Evolutionary conservation across 2,113 vertebrate genomes (phyloP).

Genomic region (Beaufortia kweichowensis): DNA sequence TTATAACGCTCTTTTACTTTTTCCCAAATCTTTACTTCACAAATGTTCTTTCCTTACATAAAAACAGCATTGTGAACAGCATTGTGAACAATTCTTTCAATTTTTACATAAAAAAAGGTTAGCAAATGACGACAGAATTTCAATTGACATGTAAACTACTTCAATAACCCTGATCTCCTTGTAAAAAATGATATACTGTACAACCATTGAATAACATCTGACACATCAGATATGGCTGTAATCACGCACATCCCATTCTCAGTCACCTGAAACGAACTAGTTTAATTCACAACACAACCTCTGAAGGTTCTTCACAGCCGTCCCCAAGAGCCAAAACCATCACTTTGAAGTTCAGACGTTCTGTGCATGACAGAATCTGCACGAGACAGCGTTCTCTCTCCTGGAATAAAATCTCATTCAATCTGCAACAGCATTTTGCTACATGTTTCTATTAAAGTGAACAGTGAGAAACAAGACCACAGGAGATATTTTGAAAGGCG

Average conservation of each 20-base stretch:
- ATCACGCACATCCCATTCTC: neutral
- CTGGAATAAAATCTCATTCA: slow-evolving; percentile 3
- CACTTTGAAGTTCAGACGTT: slow-evolving; percentile 6
- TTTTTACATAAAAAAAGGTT: too few relatives aligned
- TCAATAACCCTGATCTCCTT: neutral
- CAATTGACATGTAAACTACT: too few relatives aligned
- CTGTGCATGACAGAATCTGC: neutral
- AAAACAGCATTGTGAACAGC: too few relatives aligned
- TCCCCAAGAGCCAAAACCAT: neutral
- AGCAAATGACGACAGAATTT: too few relatives aligned
- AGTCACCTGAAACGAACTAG: neutral
- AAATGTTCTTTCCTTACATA: too few relatives aligned
- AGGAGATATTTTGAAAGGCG: neutral
- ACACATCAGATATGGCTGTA: neutral
- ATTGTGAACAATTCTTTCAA: too few relatives aligned
- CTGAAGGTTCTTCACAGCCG: neutral
- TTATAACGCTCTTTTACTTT: too few relatives aligned
- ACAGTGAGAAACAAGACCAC: slow-evolving; percentile 5
- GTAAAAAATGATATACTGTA: neutral
- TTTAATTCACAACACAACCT: slow-evolving; percentile 22
- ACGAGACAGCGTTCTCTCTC: neutral
- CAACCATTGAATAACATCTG: neutral
- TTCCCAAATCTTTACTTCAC: too few relatives aligned
- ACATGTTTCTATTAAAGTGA: slow-evolving; percentile 33
- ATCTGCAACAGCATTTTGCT: slow-evolving; percentile 8